Percentiles rank a stretch among this genome's conserved stretches.
These are phyloP conservation scores for Camponotus pennsylvanicus DNA, from an alignment of 1,140 invertebrate genomes.

Conservation along the genomic window DNA sequence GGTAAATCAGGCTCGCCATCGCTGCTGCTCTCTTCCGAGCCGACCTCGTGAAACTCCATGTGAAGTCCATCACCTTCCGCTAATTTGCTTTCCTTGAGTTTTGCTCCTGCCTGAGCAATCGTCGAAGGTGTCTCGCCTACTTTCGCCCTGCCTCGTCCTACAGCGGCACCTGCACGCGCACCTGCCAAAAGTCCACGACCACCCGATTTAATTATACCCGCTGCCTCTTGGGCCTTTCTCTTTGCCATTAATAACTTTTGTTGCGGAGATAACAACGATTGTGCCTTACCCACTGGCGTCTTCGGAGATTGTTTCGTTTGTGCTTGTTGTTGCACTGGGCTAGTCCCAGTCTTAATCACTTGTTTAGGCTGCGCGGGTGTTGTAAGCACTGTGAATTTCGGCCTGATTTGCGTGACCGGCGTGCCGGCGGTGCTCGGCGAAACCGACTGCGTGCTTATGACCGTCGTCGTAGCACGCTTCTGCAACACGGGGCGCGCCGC, in stretches of 20 bases:
- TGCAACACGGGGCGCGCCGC: conserved; percentile 77
- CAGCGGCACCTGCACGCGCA: conserved; percentile 45
- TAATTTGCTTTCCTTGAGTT: conserved; percentile 84
- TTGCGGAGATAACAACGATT: conserved; percentile 82
- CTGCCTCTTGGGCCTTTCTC: conserved; percentile 83
- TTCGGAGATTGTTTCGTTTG: conserved; percentile 76
- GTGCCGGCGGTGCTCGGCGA: conserved; percentile 67
- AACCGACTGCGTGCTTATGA: conserved; percentile 65
- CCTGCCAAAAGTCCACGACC: conserved; percentile 74
- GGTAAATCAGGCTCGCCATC: conserved; percentile 87
- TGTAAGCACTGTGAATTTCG: conserved; percentile 74
- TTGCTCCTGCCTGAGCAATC: conserved; percentile 60
- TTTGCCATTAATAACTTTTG: conserved; percentile 85
- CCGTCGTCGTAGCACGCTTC: conserved; percentile 75
- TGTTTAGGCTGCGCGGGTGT: conserved; percentile 71
- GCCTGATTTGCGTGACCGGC: conserved; percentile 74
- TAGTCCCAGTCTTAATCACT: conserved; percentile 72
- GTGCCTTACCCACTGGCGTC: conserved; percentile 74
- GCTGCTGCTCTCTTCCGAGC: conserved; percentile 86
- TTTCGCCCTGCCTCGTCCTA: conserved; percentile 74
- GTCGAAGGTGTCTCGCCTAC: conserved; percentile 43
- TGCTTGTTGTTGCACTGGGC: conserved; percentile 61
- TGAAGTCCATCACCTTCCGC: conserved; percentile 84
- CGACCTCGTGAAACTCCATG: conserved; percentile 85
- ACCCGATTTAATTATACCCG: conserved; percentile 77